Evolutionary conservation across 2,888 invertebrate species (phyloP), one percentile per base, ranked within the genome.

Genomic region (Hypomecis atomaria): DNA sequence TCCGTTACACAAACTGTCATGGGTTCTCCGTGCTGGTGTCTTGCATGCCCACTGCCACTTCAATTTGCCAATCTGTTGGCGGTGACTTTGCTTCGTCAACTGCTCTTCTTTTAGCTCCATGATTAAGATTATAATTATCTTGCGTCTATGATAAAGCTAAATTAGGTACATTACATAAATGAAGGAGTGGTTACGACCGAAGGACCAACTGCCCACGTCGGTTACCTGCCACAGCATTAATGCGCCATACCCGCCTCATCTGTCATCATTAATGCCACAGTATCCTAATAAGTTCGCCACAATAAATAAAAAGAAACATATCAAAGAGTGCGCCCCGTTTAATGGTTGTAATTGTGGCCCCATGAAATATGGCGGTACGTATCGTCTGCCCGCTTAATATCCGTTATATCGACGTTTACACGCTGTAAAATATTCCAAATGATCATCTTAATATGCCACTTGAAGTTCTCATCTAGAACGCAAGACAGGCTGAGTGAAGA

Each of bases 261-360:
- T 92, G 91, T 92, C 92, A 92, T 92, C 92, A 92, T 92, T 92
- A 92, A 89, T 87, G 92, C 90, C 88, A 87, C 80, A 78, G 86
- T 77, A 86, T 89, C 90, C 92, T 92, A 91, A 92, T 92, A 92
- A 92, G 90, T 89, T 90, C 82, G 85, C 83, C 85, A 85, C 85
- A 89, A 91, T 89, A 92, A 89, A 89, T 88, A 90, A 88, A 88
- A 82, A 86, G 78, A 78, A 81, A 78, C 76, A 78, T 88, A 89
- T 90, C 89, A 91, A 92, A 92, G 91, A 87, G 85, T 88, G 90
- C 90, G 90, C 85, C 81, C 88, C 79, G 86, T 88, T 85, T 90
- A 91, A 90, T 90, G 89, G 85, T 87, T 90, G 90, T 91, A 90
- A 91, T 91, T 90, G 91, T 91, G 88, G 85, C 79, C 84, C 86